Evolutionary conservation across 2,797 vertebrate genomes (phyloP).

Genomic region (Bradypus variegatus): DNA sequence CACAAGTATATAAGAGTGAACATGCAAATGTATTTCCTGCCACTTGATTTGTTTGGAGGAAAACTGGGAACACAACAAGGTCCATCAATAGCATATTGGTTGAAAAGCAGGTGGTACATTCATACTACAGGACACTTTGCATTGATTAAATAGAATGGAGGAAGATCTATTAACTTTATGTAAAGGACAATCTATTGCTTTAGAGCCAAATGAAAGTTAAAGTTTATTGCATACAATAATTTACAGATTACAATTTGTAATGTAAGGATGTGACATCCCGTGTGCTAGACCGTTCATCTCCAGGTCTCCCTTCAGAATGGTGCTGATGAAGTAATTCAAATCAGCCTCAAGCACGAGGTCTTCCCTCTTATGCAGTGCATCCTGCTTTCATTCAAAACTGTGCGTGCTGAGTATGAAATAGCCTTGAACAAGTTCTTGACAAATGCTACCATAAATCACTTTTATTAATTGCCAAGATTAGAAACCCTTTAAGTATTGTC

Average conservation of each 20-base stretch:
- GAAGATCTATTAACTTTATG: neutral
- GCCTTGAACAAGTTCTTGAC: slow-evolving; percentile 28
- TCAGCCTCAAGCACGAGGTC: neutral
- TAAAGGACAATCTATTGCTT: neutral
- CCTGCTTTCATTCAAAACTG: neutral
- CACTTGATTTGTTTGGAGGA: neutral
- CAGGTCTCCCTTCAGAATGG: neutral
- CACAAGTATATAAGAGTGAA: neutral
- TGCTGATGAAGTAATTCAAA: neutral
- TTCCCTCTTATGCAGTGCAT: neutral
- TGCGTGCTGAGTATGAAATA: neutral
- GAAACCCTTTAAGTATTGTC: slow-evolving; percentile 31
- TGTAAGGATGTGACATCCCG: too few species aligned
- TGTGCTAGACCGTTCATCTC: neutral
- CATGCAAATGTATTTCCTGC: neutral
- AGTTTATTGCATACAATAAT: neutral
- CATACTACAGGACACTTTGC: neutral
- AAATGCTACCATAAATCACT: slow-evolving; percentile 32
- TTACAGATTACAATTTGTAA: neutral
- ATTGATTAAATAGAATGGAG: neutral
- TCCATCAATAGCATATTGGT: neutral
- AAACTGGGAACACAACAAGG: neutral
- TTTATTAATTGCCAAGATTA: slow-evolving; percentile 37
- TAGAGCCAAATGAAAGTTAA: neutral
- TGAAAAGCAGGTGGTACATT: neutral